Base-by-base conservation (phyloP, 2,888 invertebrate genomes). In the Piscicola geometra region DNA sequence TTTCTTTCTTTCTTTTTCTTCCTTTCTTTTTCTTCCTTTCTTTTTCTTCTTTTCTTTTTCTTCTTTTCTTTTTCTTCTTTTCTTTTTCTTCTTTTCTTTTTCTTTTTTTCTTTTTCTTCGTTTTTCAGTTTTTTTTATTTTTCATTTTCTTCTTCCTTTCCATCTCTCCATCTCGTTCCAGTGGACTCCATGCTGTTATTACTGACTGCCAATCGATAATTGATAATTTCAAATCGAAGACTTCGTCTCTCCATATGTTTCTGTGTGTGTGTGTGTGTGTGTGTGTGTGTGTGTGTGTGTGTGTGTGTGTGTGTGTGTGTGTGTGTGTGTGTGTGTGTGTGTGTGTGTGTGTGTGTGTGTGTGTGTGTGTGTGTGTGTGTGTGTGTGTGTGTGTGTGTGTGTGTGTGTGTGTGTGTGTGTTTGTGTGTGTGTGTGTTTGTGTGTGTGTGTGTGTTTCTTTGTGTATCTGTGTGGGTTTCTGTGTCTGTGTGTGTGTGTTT, bases 271-370 rank as follows among this genome's bases (percentile, higher is more conserved):
- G 2, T 73, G 35, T 64, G 64, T 73, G 64, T 64, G 64, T 73
- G 35, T 12, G 64, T 32, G 64, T 64, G 64, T 73, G 64, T 12
- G 64, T 0, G 64, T 64, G 64, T 64, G 64, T 12, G 64, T 60
- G 64, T 73, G 64, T 64, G 64, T 60, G 64, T 73, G 64, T 33
- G 35, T 73, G 64, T 73, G 64, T 64, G 73, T 73, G 64, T 73
- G 73, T 64, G 73, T 64, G 73, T 73, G 64, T 64, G 73, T 73
- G 73, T 33, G 60, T 64, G 73, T 56, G 56, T 30, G 60, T 56
- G 73, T 56, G 60, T 30, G 73, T 73, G 28, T 67, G 67, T 67
- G 67, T 67, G 67, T 67, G 67, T 25, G 67, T 67, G 67, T 2
- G 67, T 67, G 67, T 25, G 30, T 64, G 64, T 73, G 25, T 21